These are phyloP conservation scores for Agriopis marginaria DNA, from an alignment of 2,888 invertebrate genomes.

Conservation along the genomic window DNA sequence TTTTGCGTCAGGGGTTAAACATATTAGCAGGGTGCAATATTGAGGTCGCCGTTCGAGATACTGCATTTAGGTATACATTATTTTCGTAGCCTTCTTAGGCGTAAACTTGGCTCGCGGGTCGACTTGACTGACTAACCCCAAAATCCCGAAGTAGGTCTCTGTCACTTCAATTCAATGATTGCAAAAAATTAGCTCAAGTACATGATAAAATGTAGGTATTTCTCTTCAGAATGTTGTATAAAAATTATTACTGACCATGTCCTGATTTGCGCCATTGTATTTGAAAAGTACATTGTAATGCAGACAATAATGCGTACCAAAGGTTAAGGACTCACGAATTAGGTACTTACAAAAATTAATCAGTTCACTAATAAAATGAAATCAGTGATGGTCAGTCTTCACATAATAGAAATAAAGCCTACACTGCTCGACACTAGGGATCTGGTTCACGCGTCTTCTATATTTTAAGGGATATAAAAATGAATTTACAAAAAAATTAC, in stretches of 20 bases:
- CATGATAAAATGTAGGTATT: constrained; percentile 22
- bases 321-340: constrained; percentile 49
- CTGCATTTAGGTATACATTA: too few species aligned
- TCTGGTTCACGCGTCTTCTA: too few species aligned
- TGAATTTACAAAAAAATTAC: too few species aligned
- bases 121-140: not conserved
- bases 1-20: too few species aligned
- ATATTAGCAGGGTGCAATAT: too few species aligned
- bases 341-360: constrained; percentile 1
- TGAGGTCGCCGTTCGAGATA: too few species aligned
- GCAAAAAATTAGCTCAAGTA: constrained; percentile 49
- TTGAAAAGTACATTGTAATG: constrained; percentile 39
- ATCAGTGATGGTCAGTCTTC: too few species aligned
- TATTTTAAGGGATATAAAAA: too few species aligned
- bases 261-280: constrained; percentile 40
- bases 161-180: constrained; percentile 8
- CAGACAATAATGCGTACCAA: constrained; percentile 54
- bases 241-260: constrained; percentile 44
- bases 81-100: not conserved
- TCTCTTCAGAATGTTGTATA: constrained; percentile 19
- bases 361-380: not conserved
- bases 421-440: too few species aligned
- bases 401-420: too few species aligned
- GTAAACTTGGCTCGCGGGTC: not conserved
- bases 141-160: not conserved